Evolutionary conservation across 2,797 vertebrate species (phyloP).

Genomic region (Mus caroli): DNA sequence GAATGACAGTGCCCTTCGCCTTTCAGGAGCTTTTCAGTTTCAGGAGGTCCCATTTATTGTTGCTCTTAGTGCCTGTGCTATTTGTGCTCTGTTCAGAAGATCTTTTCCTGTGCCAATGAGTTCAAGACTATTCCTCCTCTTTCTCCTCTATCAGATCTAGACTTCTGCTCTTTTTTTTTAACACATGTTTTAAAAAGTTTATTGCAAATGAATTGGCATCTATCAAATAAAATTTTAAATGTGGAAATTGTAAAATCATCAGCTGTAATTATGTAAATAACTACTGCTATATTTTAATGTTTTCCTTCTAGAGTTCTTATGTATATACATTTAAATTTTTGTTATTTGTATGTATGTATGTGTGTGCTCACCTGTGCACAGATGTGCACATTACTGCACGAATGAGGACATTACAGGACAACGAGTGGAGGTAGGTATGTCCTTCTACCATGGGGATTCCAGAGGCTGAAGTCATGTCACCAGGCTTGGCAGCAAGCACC

Average conservation of each 20-base stretch:
- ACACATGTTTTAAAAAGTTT: neutral
- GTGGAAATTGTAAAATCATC: conserved; percentile 30
- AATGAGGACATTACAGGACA: neutral
- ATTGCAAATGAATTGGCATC: neutral
- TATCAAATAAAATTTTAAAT: conserved; percentile 17
- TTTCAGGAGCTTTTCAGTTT: no score
- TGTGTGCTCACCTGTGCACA: neutral
- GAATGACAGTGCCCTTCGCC: no score
- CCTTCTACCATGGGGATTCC: neutral
- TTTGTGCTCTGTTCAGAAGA: no score
- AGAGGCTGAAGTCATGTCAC: no score
- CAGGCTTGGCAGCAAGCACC: neutral
- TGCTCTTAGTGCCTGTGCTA: no score
- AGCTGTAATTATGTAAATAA: neutral
- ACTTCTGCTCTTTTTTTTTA: neutral
- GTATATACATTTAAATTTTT: neutral
- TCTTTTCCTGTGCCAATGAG: neutral
- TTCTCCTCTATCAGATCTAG: neutral
- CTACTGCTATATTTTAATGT: neutral
- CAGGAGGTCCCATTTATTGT: no score
- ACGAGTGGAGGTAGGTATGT: neutral
- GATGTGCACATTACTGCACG: no score
- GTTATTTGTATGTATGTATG: neutral
- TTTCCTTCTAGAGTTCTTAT: conserved; percentile 28
- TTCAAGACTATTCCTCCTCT: neutral